Evolutionary conservation across 2,113 vertebrate species (phyloP).

Genomic region (Vidua macroura): DNA sequence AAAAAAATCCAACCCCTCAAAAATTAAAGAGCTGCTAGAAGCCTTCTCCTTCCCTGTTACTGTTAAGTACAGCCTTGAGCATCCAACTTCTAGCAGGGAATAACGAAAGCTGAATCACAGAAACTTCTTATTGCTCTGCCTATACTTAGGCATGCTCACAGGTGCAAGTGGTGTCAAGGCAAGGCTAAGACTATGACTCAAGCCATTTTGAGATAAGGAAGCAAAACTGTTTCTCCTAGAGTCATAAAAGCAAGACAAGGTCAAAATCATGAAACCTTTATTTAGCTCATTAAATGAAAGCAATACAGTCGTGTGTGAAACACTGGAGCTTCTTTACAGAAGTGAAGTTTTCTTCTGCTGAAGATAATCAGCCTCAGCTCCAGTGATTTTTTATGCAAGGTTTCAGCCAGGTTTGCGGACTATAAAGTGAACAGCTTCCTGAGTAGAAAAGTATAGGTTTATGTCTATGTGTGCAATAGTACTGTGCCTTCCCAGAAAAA

Average conservation of each 20-base stretch:
- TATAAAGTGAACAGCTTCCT: not conserved
- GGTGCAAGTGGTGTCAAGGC: not conserved
- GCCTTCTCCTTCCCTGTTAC: not conserved
- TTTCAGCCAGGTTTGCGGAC: not conserved
- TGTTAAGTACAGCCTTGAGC: not conserved
- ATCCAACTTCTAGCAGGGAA: not conserved
- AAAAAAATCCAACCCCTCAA: not conserved
- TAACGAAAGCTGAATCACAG: not conserved
- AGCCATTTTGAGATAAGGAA: not conserved
- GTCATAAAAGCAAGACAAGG: not conserved
- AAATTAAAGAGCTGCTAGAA: not conserved
- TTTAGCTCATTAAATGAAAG: not conserved
- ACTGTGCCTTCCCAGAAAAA: not conserved
- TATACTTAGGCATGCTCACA: not conserved
- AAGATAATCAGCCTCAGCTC: not conserved
- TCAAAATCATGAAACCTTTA: not conserved
- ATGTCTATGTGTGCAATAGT: not conserved
- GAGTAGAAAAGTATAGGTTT: not conserved
- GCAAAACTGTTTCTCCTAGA: not conserved
- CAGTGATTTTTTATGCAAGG: not conserved
- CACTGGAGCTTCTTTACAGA: not conserved
- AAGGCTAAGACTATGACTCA: conserved; percentile 11
- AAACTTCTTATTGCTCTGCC: not conserved
- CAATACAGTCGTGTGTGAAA: not conserved
- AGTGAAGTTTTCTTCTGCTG: not conserved